Evolutionary conservation across 2,888 invertebrate genomes (phyloP), one percentile per base, ranked within the genome.

Genomic region (Diloba caeruleocephala): DNA sequence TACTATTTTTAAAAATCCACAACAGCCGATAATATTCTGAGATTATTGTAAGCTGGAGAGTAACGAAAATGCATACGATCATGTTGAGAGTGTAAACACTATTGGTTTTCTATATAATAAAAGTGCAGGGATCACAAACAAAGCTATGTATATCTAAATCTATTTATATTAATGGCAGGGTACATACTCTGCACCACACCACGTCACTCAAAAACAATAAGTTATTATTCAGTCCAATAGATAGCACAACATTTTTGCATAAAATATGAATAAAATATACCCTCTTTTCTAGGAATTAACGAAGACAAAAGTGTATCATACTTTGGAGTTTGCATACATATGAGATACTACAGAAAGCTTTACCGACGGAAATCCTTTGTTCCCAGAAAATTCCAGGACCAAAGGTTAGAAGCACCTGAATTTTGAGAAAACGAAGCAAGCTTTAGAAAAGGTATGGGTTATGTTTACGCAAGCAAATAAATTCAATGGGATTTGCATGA

Each of bases 391-490:
- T n/a, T 7, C 4, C 23, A 21, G 21, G 26, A 31, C 26, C 10
- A 17, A 26, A 36, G 17, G 39, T 56, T 59, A 13, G 6, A 15
- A 39, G 34, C 34, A 39, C 19, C 15, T 34, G 50, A 12, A 58
- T 1, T 10, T 15, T n/a, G 21, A n/a, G 1, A 1, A 26, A 50
- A 39, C 31, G 31, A 14, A 1, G 10, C 1, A 8, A 15, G 51
- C 39, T 50, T 56, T 31, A 2, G 21, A 3, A 10, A 41, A 36
- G 29, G 23, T 21, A 15, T 14, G 15, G 48, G 10, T 36, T 36
- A 21, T 36, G n/a, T 36, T 59, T 29, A 33, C 7, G 33, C 23
- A 41, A 60, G 42, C 33, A 26, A 61, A 61, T 61, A 43, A 57
- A 53, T 58, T 53, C 21, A 34, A 31, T n/a, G 3, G 23, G 54